These are phyloP conservation scores for Tapera naevia DNA, from an alignment of 2,797 vertebrate species.

Conservation along the genomic window DNA sequence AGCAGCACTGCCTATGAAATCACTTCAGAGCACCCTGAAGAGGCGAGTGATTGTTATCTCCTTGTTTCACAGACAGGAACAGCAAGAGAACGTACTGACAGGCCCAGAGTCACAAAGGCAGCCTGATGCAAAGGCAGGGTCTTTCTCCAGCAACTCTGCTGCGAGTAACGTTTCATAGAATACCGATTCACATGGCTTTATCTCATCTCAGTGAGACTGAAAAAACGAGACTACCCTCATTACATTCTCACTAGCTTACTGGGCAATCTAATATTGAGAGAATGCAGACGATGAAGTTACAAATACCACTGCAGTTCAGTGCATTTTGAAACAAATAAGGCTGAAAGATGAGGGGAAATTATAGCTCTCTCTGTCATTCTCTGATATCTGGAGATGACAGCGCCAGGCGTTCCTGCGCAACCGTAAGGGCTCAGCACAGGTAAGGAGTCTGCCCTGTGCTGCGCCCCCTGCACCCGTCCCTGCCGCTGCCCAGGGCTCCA, in stretches of 20 bases:
- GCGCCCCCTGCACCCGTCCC: too few relatives aligned
- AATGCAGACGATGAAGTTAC: conserved; percentile 3
- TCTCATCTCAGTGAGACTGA: not conserved
- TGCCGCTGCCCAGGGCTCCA: not conserved
- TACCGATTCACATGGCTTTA: not conserved
- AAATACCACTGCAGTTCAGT: conserved; percentile 6
- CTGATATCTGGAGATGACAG: not conserved
- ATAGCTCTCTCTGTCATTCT: not conserved
- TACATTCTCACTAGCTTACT: conserved; percentile 28
- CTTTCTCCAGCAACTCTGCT: not conserved
- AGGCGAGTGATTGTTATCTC: not conserved
- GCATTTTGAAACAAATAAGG: conserved; percentile 15
- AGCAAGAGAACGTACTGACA: not conserved
- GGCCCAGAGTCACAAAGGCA: not conserved
- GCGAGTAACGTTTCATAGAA: not conserved
- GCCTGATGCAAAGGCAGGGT: not conserved
- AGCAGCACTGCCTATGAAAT: not conserved
- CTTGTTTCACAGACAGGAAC: not conserved
- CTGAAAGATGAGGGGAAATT: not conserved
- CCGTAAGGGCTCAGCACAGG: not conserved
- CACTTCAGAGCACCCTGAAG: not conserved
- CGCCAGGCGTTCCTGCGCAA: not conserved
- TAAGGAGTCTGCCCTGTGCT: too few relatives aligned
- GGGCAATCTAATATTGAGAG: conserved; percentile 21
- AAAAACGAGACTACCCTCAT: not conserved